A percentile compares a stretch with the other conserved stretches of the same genome.
Evolutionary conservation across 2,113 vertebrate genomes (phyloP).

Genomic region (Etia nguti): DNA sequence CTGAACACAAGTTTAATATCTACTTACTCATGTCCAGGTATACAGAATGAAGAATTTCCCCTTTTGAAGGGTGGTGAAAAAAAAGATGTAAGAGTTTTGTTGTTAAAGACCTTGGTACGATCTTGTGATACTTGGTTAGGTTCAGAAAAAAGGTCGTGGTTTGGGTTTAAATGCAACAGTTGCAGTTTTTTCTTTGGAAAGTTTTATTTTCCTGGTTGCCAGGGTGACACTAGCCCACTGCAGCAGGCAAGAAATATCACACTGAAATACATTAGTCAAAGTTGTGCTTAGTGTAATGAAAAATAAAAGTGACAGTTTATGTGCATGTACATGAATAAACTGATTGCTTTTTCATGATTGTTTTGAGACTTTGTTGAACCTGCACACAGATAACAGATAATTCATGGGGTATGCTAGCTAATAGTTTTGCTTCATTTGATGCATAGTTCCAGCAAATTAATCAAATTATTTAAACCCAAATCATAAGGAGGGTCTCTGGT

Average conservation of each 20-base stretch:
- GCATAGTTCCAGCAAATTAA: neutral
- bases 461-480: neutral
- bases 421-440: neutral
- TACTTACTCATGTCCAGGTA: neutral
- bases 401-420: neutral
- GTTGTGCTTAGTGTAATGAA: neutral
- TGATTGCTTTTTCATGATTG: neutral
- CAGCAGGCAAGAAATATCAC: neutral
- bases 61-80: too few relatives aligned
- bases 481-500: neutral
- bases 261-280: neutral
- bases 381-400: neutral
- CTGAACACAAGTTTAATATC: neutral
- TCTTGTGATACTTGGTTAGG: neutral
- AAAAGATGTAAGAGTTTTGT: too few relatives aligned
- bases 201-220: neutral
- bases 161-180: neutral
- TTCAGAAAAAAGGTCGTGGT: neutral
- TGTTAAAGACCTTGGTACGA: neutral
- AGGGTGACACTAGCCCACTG: neutral
- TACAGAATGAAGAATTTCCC: neutral
- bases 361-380: neutral
- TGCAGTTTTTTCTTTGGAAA: neutral
- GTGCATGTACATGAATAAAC: neutral
- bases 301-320: neutral